phyloP scores from a whole-genome alignment of 2,797 vertebrate species.

The Podarcis lilfordi region DNA sequence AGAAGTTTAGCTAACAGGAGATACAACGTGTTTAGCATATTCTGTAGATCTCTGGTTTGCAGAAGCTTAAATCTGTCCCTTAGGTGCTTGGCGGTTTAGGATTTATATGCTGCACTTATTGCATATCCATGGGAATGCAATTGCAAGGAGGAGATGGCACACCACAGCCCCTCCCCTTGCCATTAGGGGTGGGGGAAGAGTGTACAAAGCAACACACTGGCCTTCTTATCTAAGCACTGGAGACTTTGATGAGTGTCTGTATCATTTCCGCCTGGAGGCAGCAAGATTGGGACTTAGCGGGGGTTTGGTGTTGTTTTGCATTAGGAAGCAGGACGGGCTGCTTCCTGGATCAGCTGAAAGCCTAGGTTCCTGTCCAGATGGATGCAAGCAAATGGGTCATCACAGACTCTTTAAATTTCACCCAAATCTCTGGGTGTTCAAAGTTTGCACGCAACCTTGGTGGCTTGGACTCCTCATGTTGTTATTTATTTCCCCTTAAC shows the following conservation, averaged over 20 bases:
- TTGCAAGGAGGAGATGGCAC: neutral
- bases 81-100: neutral
- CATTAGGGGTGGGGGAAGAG: no score
- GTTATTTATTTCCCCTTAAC: neutral
- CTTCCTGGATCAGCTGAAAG: neutral
- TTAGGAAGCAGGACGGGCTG: neutral
- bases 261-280: neutral
- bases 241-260: neutral
- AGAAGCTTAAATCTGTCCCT: slow-evolving; percentile 9
- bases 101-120: slow-evolving; percentile 4
- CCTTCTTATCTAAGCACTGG: neutral
- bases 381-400: neutral
- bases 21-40: neutral
- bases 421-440: neutral
- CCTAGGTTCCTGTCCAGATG: neutral
- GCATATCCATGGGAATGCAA: neutral
- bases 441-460: neutral
- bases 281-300: neutral
- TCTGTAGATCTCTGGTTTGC: neutral
- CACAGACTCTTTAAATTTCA: neutral
- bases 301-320: neutral
- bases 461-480: neutral
- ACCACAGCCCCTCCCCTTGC: neutral
- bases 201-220: neutral
- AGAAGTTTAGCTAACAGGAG: neutral